Evolutionary conservation across 2,797 vertebrate genomes (phyloP).

Genomic region (Halcyon chelicuti): DNA sequence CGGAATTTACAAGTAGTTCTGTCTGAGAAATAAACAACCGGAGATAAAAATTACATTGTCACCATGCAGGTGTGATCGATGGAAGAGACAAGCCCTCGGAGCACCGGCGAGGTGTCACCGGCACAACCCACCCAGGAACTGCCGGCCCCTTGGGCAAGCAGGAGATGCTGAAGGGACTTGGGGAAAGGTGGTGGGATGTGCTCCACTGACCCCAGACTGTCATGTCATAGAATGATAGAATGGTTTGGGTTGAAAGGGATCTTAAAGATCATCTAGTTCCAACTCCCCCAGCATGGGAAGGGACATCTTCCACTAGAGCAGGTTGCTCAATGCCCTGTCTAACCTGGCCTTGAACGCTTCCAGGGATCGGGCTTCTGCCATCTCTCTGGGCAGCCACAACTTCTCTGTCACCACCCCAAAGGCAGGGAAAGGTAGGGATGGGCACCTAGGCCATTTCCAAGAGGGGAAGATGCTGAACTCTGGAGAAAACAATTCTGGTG

Average conservation of each 20-base stretch:
- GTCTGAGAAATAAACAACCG: constrained; percentile 83
- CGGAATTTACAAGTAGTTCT: constrained; percentile 84
- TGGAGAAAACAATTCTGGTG: not conserved
- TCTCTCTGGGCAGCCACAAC: not conserved
- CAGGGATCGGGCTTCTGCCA: no score
- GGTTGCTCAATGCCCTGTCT: not conserved
- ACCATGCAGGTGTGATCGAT: constrained; percentile 80
- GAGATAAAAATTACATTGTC: constrained; percentile 85
- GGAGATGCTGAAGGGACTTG: not conserved
- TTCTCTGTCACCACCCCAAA: not conserved
- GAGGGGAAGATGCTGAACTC: rapidly evolving
- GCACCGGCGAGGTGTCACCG: not conserved
- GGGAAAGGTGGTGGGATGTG: not conserved
- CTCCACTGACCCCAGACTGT: not conserved
- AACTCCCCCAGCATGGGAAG: not conserved
- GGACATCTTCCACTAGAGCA: no score
- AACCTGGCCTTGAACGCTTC: not conserved
- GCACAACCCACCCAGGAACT: not conserved
- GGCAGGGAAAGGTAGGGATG: not conserved
- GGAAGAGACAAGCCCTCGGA: constrained; percentile 1
- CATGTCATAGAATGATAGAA: not conserved
- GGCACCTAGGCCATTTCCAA: not conserved
- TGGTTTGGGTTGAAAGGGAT: not conserved
- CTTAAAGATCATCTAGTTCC: not conserved
- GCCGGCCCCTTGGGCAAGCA: not conserved